Conservation (phyloP, 2,888 invertebrate species). For the Thyatira batis region DNA sequence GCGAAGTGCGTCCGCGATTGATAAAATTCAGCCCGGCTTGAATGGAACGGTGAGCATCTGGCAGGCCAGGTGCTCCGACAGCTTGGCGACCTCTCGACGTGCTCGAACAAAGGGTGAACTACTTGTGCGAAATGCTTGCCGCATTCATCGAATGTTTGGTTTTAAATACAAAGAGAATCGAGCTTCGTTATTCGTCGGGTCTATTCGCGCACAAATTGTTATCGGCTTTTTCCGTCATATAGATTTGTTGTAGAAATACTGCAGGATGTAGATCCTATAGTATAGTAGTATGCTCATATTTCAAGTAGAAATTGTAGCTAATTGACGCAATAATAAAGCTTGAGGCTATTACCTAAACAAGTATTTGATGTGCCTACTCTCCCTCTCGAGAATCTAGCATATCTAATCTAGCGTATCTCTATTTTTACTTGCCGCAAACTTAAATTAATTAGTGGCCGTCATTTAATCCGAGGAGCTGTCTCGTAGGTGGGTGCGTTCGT, state of each 20-base stretch:
- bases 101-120: slow-evolving; percentile 50
- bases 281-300: background rate
- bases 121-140: slow-evolving; percentile 34
- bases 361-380: slow-evolving; percentile 25
- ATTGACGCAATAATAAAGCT: background rate
- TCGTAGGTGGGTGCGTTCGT: slow-evolving; percentile 72
- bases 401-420: no score
- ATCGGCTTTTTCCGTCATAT: no score
- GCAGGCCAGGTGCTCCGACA: slow-evolving; percentile 65
- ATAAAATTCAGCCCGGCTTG: slow-evolving; percentile 68
- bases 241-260: no score
- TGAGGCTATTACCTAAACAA: background rate
- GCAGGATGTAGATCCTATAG: no score
- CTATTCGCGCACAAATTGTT: no score
- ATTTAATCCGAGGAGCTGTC: slow-evolving; percentile 71
- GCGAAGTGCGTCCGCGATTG: slow-evolving; percentile 60
- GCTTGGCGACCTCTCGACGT: slow-evolving; percentile 38
- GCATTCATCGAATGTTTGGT: background rate
- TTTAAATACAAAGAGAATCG: background rate
- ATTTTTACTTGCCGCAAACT: slow-evolving; percentile 64
- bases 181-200: background rate
- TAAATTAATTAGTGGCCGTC: slow-evolving; percentile 78
- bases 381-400: slow-evolving; percentile 35
- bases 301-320: background rate
- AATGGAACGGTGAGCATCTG: slow-evolving; percentile 67